A percentile compares a stretch with the other conserved stretches of the same genome.
These are phyloP conservation scores for Myxocyprinus asiaticus DNA, from an alignment of 2,113 vertebrate genomes.

Conservation along the genomic window DNA sequence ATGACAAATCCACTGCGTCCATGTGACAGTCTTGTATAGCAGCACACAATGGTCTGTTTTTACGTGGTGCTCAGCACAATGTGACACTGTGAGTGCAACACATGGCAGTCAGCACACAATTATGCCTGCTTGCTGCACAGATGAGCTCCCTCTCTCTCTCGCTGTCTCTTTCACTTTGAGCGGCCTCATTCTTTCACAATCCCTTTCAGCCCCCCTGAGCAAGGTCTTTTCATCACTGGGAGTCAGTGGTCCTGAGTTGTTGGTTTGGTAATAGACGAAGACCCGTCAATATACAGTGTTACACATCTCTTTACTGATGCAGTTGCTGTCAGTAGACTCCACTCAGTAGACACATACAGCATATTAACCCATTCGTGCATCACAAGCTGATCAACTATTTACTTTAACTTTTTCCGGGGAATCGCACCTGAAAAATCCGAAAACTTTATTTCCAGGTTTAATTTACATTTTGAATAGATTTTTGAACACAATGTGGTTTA, in stretches of 20 bases:
- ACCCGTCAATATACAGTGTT: slow-evolving; percentile 19
- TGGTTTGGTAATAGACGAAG: slow-evolving; percentile 4
- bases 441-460: too few species aligned
- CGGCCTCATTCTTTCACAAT: slow-evolving; percentile 32
- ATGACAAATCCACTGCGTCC: not conserved
- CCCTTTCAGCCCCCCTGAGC: not conserved
- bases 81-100: slow-evolving; percentile 14
- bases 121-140: not conserved
- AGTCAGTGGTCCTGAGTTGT: slow-evolving; percentile 9
- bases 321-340: not conserved
- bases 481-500: too few species aligned
- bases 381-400: too few species aligned
- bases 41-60: not conserved
- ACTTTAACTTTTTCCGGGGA: too few species aligned
- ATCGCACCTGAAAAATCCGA: too few species aligned
- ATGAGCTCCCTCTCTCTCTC: slow-evolving; percentile 9
- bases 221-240: too few species aligned
- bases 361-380: too few species aligned
- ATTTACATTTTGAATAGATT: too few species aligned
- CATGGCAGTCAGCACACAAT: slow-evolving; percentile 25
- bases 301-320: not conserved
- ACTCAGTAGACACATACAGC: too few species aligned
- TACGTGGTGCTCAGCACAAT: not conserved
- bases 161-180: not conserved
- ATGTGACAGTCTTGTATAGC: slow-evolving; percentile 2